Percentiles rank a stretch among this genome's conserved stretches.
phyloP scores from a whole-genome alignment of 2,888 invertebrate genomes.

The Scaptomyza flava region DNA sequence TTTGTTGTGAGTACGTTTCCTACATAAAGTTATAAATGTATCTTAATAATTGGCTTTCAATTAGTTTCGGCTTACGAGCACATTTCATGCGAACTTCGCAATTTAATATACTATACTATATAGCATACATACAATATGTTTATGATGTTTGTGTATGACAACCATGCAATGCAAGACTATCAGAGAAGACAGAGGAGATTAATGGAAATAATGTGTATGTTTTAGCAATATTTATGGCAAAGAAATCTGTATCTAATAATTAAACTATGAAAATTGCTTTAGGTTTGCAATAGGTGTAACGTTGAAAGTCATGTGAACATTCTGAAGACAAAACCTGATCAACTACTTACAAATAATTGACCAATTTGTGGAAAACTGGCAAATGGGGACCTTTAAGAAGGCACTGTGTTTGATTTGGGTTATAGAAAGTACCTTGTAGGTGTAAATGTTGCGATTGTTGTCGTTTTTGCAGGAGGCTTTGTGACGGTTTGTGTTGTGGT shows the following conservation, averaged over 20 bases:
- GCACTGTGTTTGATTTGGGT: slow-evolving; percentile 17
- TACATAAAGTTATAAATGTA: slow-evolving; percentile 11
- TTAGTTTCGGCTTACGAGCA: slow-evolving; percentile 18
- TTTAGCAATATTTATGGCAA: not conserved
- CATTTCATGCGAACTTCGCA: slow-evolving; percentile 47
- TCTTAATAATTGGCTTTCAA: slow-evolving; percentile 27
- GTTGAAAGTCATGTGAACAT: slow-evolving; percentile 16
- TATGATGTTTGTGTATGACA: slow-evolving; percentile 12
- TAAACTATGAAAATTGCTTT: not conserved
- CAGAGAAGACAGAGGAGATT: slow-evolving; percentile 16
- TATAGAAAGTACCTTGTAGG: slow-evolving; percentile 54
- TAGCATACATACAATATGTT: slow-evolving; percentile 2
- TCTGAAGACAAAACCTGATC: slow-evolving; percentile 10
- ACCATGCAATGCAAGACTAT: slow-evolving; percentile 39
- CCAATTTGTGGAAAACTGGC: slow-evolving; percentile 25
- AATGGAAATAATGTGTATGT: slow-evolving; percentile 4
- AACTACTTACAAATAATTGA: slow-evolving; percentile 9
- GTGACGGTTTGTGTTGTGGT: slow-evolving; percentile 81
- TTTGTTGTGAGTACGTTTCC: slow-evolving; percentile 23
- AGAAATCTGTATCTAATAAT: not conserved
- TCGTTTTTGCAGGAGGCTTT: slow-evolving; percentile 47
- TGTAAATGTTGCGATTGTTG: slow-evolving; percentile 52
- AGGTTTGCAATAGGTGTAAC: slow-evolving; percentile 6
- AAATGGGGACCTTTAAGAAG: slow-evolving; percentile 6
- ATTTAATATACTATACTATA: slow-evolving; percentile 20